A percentile compares a stretch with the other conserved stretches of the same genome.
Evolutionary conservation across 2,888 invertebrate genomes (phyloP).

Genomic region (Punctoribates punctum): DNA sequence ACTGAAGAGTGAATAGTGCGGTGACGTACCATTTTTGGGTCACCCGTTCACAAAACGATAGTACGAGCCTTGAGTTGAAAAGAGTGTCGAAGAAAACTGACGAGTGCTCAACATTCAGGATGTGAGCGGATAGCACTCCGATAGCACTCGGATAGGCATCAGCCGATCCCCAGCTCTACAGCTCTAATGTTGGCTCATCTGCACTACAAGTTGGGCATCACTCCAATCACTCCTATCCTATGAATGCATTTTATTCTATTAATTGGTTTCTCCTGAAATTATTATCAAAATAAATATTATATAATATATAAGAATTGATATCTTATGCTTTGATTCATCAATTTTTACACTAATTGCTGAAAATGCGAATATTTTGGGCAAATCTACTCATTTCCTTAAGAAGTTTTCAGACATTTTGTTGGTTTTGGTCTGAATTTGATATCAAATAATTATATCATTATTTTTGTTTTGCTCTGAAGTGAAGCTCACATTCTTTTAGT

Average conservation of each 20-base stretch:
- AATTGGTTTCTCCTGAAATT: not conserved
- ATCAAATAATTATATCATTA: not conserved
- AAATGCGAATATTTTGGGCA: not conserved
- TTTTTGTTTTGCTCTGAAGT: constrained; percentile 1
- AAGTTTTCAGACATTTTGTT: no score
- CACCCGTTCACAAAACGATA: not conserved
- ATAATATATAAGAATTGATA: not conserved
- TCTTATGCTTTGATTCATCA: not conserved
- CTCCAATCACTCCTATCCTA: constrained; percentile 22
- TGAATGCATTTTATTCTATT: not conserved
- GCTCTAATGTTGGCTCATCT: not conserved
- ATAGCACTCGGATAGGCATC: not conserved
- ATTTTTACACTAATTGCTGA: not conserved
- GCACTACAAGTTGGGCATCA: not conserved
- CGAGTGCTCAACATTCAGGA: not conserved
- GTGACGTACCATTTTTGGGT: constrained; percentile 34
- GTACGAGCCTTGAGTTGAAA: not conserved
- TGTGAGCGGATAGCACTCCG: not conserved
- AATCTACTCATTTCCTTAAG: no score
- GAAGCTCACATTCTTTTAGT: constrained; percentile 5
- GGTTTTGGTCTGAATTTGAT: not conserved
- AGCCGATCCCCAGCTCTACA: not conserved
- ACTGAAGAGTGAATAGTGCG: not conserved
- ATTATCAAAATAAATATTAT: constrained; percentile 12
- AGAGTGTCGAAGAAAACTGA: not conserved